phyloP scores from a whole-genome alignment of 37 sponge, comb jelly and placozoan genomes.

The Eunapius fragilis region DNA sequence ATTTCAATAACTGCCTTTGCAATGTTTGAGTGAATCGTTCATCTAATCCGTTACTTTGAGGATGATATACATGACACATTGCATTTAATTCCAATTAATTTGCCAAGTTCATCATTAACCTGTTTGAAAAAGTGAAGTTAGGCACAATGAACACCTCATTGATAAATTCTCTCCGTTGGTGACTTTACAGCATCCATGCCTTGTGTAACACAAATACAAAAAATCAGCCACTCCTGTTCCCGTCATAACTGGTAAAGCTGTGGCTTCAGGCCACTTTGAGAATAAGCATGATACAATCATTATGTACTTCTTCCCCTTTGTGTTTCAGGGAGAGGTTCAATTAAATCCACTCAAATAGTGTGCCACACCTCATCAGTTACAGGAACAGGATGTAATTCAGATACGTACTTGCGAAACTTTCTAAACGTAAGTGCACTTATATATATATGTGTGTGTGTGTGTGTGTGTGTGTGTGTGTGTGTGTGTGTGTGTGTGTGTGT shows the following conservation, averaged over 20 bases:
- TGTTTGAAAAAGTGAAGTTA: neutral
- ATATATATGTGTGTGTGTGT: slow-evolving; percentile 2
- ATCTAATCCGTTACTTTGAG: neutral
- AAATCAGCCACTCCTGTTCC: neutral
- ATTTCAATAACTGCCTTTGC: neutral
- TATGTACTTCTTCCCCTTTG: neutral
- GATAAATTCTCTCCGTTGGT: neutral
- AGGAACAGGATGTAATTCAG: neutral
- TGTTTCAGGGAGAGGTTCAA: neutral
- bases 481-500: no score
- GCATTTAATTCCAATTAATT: neutral
- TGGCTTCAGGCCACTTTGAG: neutral
- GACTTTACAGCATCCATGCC: neutral
- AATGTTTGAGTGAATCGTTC: neutral
- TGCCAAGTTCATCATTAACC: neutral
- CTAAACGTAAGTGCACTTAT: neutral
- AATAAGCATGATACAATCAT: no score
- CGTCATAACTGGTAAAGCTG: neutral
- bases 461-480: neutral
- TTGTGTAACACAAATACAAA: neutral
- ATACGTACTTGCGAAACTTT: neutral
- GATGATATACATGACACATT: neutral
- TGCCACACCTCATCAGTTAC: neutral
- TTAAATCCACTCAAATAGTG: neutral
- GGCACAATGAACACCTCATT: neutral